Percentiles rank a stretch among this genome's conserved stretches.
phyloP scores from a whole-genome alignment of 2,797 vertebrate genomes.

The Acanthiza pusilla region DNA sequence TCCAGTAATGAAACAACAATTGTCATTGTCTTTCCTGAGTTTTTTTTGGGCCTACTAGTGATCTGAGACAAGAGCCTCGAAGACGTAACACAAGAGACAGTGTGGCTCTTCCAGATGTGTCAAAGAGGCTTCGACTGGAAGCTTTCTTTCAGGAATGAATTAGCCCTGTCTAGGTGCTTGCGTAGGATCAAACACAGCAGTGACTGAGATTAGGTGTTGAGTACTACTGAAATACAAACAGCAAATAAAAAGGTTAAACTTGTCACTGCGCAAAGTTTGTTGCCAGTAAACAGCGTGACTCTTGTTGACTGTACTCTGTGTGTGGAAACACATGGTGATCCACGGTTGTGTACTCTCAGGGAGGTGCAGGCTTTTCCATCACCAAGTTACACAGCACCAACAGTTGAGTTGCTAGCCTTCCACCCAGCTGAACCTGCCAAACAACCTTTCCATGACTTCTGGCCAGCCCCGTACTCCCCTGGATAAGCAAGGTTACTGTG shows the following conservation, averaged over 20 bases:
- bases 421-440: not conserved
- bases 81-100: not conserved
- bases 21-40: not conserved
- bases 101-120: not conserved
- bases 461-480: not conserved
- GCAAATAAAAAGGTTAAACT: not conserved
- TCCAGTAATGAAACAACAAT: not conserved
- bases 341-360: not conserved
- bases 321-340: not conserved
- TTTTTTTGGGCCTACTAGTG: not conserved
- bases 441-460: not conserved
- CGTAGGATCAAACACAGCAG: not conserved
- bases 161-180: not conserved
- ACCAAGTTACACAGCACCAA: not conserved
- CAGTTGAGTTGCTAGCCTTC: not conserved
- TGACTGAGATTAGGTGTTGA: not conserved
- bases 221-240: not conserved
- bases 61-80: not conserved
- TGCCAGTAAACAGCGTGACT: not conserved
- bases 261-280: not conserved
- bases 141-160: not conserved
- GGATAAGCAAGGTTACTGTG: not conserved
- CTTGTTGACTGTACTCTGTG: not conserved
- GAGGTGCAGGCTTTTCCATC: not conserved
- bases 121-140: not conserved